A percentile compares a stretch with the other conserved stretches of the same genome.
phyloP scores from a whole-genome alignment of 2,797 vertebrate species.

The Corythornis leucogaster region DNA sequence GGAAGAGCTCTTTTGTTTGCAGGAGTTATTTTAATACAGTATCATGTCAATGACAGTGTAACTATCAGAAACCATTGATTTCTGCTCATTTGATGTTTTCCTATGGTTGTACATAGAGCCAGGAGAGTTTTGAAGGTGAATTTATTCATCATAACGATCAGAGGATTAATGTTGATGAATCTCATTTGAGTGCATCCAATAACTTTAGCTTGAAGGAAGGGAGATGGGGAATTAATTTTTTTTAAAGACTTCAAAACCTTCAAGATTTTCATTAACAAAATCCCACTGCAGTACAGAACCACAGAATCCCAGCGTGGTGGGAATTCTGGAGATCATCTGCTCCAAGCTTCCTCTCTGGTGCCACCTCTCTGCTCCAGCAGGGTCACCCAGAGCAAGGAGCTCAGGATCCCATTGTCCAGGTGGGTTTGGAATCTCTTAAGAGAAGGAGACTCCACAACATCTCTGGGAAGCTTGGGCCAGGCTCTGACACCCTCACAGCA shows the following conservation, averaged over 20 bases:
- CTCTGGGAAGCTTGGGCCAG: too few relatives aligned
- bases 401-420: too few relatives aligned
- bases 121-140: neutral
- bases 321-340: too few relatives aligned
- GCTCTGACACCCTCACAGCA: too few relatives aligned
- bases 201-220: neutral
- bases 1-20: neutral
- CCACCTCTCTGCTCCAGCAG: too few relatives aligned
- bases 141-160: neutral
- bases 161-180: neutral
- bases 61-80: neutral
- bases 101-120: neutral
- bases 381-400: too few relatives aligned
- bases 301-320: too few relatives aligned
- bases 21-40: neutral
- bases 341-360: too few relatives aligned
- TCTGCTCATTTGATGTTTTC: neutral
- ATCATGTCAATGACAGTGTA: accelerated
- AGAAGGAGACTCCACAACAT: too few relatives aligned
- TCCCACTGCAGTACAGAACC: neutral
- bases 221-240: neutral
- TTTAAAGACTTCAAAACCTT: neutral
- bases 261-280: neutral
- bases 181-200: neutral
- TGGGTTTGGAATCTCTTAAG: too few relatives aligned